Evolutionary conservation across 2,888 invertebrate species (phyloP), one percentile per base, ranked within the genome.

Genomic region (Leucania comma): DNA sequence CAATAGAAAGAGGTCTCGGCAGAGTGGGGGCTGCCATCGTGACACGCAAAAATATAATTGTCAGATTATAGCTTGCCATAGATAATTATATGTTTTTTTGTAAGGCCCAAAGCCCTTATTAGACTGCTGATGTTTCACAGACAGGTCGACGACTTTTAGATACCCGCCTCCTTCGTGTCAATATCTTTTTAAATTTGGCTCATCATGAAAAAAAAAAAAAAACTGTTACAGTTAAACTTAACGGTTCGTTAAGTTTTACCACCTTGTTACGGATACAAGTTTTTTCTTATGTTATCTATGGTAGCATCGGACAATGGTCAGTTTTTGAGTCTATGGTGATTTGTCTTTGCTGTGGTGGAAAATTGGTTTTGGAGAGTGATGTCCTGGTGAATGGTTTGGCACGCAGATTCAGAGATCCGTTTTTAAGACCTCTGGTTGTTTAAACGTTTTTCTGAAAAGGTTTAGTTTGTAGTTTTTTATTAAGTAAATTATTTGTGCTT

Each of bases 211-310:
- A 38, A 29, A 38, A 73, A 77, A 77, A 38, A 29, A 38, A 73
- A 54, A 0, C 2, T 64, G 46, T 60, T 77, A 78, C 77, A 61
- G 78, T 77, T 73, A 78, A 77, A 78, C 73, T 78, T 57, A n/a
- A 77, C 74, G 80, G 65, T 20, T 82, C 80, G 82, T 82, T 82
- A 80, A 70, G 3, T 82, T 80, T 82, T 69, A 82, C 70, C 54
- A 61, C 50, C 83, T 82, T 82, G 83, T 82, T 78, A 72, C 59
- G 42, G 48, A 67, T 64, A 69, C 57, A 65, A 68, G 66, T 66
- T 50, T 70, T 61, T 69, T 66, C 48, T 42, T 73, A n/a, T 62
- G 29, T 77, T 77, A 78, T 77, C 73, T 77, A 2, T 78, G 73
- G 72, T 63, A 56, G n/a, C 24, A 77, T 77, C 77, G 60, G 63